Base-by-base conservation (phyloP, 2,888 invertebrate genomes). In the Nezara viridula region DNA sequence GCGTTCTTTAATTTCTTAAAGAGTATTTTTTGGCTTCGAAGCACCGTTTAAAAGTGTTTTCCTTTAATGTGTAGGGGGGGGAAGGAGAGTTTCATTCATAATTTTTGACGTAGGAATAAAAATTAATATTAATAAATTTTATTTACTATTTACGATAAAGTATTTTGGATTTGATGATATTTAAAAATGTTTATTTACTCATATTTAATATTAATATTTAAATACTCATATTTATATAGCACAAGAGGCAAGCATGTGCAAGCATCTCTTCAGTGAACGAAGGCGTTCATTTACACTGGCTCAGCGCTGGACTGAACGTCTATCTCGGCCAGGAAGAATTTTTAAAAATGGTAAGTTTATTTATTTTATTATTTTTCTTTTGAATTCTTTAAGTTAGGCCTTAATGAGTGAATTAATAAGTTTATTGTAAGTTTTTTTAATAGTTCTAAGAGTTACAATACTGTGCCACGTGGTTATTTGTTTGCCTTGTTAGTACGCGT, bases 301-400 rank as follows among this genome's bases (percentile, higher is more conserved):
- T 52, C 86, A 86, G 86, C 86, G 86, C 86, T 86, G 86, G 52
- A 86, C 49, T 86, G 0, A 12, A 52, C 24, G 49, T 86, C 52
- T 86, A 86, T 14, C 86, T 86, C 86, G 52, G 86, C 86, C 50
- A 86, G 86, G 47, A 32, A 32, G 49, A 50, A n/a, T 32, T 32
- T 50, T 85, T 50, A 21, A 50, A 21, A 50, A 86, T 86, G 86
- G 86, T 86, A 37, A 86, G 86, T 50, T 5, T 19, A 86, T 52
- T 19, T 50, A 32, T 9, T 50, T 24, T 32, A 32, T 86, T 32
- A 3, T 32, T 5, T 16, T 6, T 19, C 14, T 16, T 66, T 21
- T 37, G 6, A 73, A 37, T 37, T 3, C 1, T 1, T 19, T 19
- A 37, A 32, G 6, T 37, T 19, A 2, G 16, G 32, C 14, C 21